A percentile compares a stretch with the other conserved stretches of the same genome.
Conservation (phyloP, 1,140 invertebrate species). For the Drosophila sproati region DNA sequence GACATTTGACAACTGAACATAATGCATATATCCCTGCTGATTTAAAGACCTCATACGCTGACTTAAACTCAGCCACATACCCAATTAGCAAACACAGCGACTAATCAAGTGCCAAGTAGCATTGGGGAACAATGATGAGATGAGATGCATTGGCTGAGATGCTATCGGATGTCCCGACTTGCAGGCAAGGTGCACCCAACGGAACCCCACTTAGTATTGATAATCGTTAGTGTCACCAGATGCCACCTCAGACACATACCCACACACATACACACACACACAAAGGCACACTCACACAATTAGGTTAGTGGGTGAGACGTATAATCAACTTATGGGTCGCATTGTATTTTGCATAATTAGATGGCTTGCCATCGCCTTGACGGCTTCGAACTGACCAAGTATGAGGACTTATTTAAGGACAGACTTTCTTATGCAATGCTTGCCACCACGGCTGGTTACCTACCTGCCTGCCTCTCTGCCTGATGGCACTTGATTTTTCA, state of each 20-base stretch:
- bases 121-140: conserved; percentile 56
- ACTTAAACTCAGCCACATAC: conserved; percentile 34
- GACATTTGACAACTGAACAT: conserved; percentile 36
- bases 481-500: conserved; percentile 65
- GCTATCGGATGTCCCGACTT: conserved; percentile 55
- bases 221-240: conserved; percentile 51
- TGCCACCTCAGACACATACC: conserved; percentile 26
- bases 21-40: conserved; percentile 53
- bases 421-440: conserved; percentile 12
- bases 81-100: conserved; percentile 62
- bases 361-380: conserved; percentile 59
- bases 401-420: conserved; percentile 38
- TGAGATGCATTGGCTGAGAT: conserved; percentile 29
- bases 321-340: conserved; percentile 78
- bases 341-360: conserved; percentile 70
- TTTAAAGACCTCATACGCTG: conserved; percentile 5
- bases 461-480: conserved; percentile 32
- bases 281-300: conserved; percentile 58
- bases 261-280: conserved; percentile 2
- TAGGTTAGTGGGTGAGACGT: conserved; percentile 80
- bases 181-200: conserved; percentile 29
- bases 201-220: conserved; percentile 41
- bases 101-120: conserved; percentile 80
- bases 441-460: neutral
- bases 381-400: conserved; percentile 36